Percentiles rank a stretch among this genome's conserved stretches.
These are phyloP conservation scores for Vipera latastei DNA, from an alignment of 2,797 vertebrate species.

Conservation along the genomic window DNA sequence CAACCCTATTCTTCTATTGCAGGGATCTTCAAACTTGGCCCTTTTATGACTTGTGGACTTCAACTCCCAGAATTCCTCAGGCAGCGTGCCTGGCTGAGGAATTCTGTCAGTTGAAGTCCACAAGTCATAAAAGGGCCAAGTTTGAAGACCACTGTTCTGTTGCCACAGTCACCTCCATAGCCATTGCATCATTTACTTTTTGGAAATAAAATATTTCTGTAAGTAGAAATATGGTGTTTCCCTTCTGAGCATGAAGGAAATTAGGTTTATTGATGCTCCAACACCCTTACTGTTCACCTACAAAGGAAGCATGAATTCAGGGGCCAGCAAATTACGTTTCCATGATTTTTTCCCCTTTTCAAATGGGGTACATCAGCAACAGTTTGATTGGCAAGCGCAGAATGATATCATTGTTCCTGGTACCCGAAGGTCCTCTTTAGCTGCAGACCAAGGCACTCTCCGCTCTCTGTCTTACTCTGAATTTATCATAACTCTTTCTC, in stretches of 20 bases:
- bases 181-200: not conserved
- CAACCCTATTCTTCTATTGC: not conserved
- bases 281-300: not conserved
- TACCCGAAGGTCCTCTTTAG: not conserved
- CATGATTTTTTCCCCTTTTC: not conserved
- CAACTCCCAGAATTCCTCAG: no score
- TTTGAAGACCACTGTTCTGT: not conserved
- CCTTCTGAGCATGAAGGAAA: not conserved
- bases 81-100: no score
- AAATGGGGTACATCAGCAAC: not conserved
- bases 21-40: no score
- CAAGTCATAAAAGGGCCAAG: no score
- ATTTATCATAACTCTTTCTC: no score
- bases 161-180: not conserved
- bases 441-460: not conserved
- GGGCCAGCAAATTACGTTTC: not conserved
- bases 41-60: no score
- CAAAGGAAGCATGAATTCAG: not conserved
- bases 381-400: not conserved
- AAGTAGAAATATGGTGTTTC: not conserved
- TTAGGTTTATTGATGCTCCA: not conserved
- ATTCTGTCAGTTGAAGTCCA: no score
- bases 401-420: not conserved
- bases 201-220: not conserved
- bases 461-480: not conserved